Evolutionary conservation across 2,797 vertebrate genomes (phyloP), one percentile per base, ranked within the genome.

Genomic region (Tachyglossus aculeatus): DNA sequence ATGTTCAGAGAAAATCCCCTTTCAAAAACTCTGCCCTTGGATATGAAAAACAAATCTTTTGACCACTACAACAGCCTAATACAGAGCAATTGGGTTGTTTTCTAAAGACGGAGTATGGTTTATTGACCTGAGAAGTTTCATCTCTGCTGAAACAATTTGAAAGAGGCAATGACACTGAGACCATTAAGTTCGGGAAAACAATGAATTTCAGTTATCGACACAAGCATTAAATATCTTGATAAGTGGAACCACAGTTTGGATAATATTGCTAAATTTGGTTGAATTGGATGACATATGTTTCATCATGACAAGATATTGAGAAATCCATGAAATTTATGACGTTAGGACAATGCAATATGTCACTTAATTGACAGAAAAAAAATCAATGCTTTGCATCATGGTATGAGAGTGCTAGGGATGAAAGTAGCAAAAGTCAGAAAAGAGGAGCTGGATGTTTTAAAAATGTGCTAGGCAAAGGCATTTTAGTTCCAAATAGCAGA

Each of bases 261-360:
- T 82, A 64, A 44, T 84, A 61, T 76, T 83, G 64, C 50, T 84
- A 74, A 87, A 75, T 86, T 86, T 88, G 55, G 40, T 64, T 58
- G 37, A 9, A 52, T 56, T 72, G 1, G 2, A 6, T 69, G 25
- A 62, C 2, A 12, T 48, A 55, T 14, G 8, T 76, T 83, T 87
- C 45, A 70, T 77, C 29, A 25, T 56, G 61, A 78, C 40, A 86
- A 78, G 57, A 62, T 71, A 82, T 56, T 86, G 66, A 87, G 65
- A 83, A 86, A 84, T 71, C 45, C 18, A 59, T 40, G 51, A 83
- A 78, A 78, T 86, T 69, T 84, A 53, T 68, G 32, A 71, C 24
- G 13, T 51, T 80, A 32, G 3, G 32, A 19, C 51, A 80, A 41
- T 62, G 33, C 69, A 8, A 62, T 83, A 32, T 66, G 22, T 51